Conservation (phyloP, 2,113 vertebrate genomes). For the Pseudonaja textilis region DNA sequence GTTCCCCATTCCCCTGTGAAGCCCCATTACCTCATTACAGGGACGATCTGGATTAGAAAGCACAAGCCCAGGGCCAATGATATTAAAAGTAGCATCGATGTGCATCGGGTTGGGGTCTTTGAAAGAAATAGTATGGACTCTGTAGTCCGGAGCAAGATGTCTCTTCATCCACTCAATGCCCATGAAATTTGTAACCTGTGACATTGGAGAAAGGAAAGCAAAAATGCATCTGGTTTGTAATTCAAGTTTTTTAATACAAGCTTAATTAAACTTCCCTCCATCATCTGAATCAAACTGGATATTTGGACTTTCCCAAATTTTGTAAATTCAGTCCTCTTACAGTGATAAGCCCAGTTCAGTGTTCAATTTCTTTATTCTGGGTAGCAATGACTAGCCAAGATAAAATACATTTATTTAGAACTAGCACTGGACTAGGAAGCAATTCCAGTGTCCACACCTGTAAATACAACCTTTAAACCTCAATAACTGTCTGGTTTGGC, state of each 20-base stretch:
- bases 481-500: no score
- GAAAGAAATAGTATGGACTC: constrained; percentile 92
- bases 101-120: constrained; percentile 98
- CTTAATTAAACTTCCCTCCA: not conserved
- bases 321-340: not conserved
- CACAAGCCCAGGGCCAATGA: constrained; percentile 94
- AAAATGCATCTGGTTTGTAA: not conserved
- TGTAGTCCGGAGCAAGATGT: constrained; percentile 91
- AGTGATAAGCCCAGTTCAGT: no score
- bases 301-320: not conserved
- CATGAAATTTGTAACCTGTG: constrained; percentile 92
- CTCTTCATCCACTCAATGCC: constrained; percentile 98
- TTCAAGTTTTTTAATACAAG: not conserved
- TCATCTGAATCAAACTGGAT: not conserved
- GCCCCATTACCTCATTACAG: constrained; percentile 83
- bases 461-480: not conserved
- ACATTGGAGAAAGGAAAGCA: not conserved
- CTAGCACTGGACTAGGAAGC: not conserved
- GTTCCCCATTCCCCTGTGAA: not conserved
- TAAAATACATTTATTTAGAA: not conserved
- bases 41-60: constrained; percentile 96
- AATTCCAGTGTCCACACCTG: not conserved
- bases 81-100: constrained; percentile 97
- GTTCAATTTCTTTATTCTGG: not conserved
- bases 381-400: not conserved